These are phyloP conservation scores for Xenops minutus DNA, from an alignment of 2,797 vertebrate species.

Conservation along the genomic window DNA sequence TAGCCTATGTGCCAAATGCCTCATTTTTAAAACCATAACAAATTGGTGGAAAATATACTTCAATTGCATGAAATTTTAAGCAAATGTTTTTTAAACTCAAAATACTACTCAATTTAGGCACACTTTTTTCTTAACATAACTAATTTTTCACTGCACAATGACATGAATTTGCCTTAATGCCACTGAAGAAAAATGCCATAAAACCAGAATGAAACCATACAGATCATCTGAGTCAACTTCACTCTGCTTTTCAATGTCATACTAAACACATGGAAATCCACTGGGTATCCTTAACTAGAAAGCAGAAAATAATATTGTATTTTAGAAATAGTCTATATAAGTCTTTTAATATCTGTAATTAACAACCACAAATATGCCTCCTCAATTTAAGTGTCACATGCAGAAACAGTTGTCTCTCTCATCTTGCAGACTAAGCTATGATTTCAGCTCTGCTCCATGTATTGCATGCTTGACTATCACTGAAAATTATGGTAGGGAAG, in stretches of 20 bases:
- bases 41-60: slow-evolving; percentile 41
- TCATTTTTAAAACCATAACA: slow-evolving; percentile 23
- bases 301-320: background rate
- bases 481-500: background rate
- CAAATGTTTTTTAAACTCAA: slow-evolving; percentile 13
- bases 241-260: background rate
- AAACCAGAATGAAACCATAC: background rate
- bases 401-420: background rate
- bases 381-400: background rate
- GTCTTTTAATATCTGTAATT: background rate
- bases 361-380: background rate
- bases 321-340: background rate
- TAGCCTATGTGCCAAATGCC: background rate
- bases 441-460: background rate
- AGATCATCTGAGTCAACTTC: background rate
- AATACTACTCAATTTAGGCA: background rate
- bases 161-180: background rate
- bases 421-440: background rate
- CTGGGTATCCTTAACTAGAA: background rate
- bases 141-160: background rate
- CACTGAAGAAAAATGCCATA: background rate
- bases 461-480: background rate
- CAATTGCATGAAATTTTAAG: slow-evolving; percentile 54
- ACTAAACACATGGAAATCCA: background rate
- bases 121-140: background rate